These are phyloP conservation scores for Caerostris extrusa DNA, from an alignment of 1,140 invertebrate species.

Conservation along the genomic window DNA sequence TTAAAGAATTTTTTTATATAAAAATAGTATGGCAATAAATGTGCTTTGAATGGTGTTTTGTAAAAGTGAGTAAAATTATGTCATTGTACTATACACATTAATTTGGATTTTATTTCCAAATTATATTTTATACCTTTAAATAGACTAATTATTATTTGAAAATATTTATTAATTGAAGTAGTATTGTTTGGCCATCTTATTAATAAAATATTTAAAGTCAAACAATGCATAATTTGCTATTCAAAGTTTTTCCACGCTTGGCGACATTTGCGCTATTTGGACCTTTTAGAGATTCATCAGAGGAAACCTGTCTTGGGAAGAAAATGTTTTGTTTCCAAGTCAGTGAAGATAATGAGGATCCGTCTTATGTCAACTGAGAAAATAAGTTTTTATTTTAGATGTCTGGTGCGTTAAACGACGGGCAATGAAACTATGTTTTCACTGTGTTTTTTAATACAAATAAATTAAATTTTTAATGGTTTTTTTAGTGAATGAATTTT, in stretches of 20 bases:
- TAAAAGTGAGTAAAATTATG: too few species aligned
- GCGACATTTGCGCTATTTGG: not conserved
- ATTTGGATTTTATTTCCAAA: too few species aligned
- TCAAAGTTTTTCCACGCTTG: not conserved
- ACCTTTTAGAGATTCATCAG: not conserved
- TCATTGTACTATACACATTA: too few species aligned
- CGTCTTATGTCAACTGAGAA: conserved; percentile 6
- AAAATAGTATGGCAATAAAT: too few species aligned
- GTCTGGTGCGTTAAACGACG: not conserved
- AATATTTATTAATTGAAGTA: too few species aligned
- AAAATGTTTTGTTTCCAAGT: conserved; percentile 45
- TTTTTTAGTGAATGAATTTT: not conserved
- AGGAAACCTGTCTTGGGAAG: conserved; percentile 36
- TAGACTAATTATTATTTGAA: too few species aligned
- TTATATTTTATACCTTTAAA: too few species aligned
- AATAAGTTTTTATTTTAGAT: not conserved
- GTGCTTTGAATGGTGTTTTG: too few species aligned
- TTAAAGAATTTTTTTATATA: too few species aligned
- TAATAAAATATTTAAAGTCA: too few species aligned
- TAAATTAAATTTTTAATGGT: not conserved
- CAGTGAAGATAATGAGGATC: conserved; percentile 48
- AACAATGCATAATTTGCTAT: not conserved
- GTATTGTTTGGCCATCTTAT: too few species aligned
- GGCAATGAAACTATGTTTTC: not conserved
- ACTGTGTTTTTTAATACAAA: not conserved